A percentile compares a stretch with the other conserved stretches of the same genome.
Evolutionary conservation across 2,113 vertebrate genomes (phyloP).

Genomic region (Antechinus stuartii): DNA sequence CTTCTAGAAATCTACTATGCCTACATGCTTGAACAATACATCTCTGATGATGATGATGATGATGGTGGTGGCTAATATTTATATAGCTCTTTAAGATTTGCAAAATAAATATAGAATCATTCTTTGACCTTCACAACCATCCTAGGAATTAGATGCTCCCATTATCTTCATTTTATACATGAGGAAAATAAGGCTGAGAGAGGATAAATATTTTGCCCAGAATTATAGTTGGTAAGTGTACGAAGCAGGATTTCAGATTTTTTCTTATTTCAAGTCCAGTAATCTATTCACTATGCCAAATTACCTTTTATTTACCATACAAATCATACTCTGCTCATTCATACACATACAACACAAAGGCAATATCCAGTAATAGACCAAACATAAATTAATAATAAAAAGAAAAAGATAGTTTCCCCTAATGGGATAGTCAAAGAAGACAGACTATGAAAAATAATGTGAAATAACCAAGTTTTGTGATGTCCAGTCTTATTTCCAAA

Average conservation of each 20-base stretch:
- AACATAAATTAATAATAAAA: not conserved
- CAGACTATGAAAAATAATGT: not conserved
- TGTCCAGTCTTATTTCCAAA: not conserved
- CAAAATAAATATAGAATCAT: not conserved
- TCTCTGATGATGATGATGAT: not conserved
- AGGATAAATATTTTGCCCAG: not conserved
- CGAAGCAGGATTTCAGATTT: not conserved
- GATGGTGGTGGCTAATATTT: not conserved
- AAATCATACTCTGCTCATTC: not conserved
- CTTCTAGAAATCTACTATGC: conserved; percentile 22
- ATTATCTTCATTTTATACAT: not conserved
- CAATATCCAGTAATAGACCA: not conserved
- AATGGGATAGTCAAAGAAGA: not conserved
- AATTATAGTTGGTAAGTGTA: not conserved
- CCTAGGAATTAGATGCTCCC: not conserved
- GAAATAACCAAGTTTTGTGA: not conserved
- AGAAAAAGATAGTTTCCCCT: not conserved
- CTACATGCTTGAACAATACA: not conserved
- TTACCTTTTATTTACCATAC: not conserved
- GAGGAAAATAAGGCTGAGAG: not conserved
- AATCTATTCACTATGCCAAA: not conserved
- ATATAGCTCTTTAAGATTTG: not conserved
- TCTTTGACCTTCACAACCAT: not conserved
- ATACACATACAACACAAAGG: not conserved
- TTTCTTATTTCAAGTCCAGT: not conserved